These are phyloP conservation scores for Leguminivora glycinivorella DNA, from an alignment of 1,140 invertebrate genomes.

Conservation along the genomic window DNA sequence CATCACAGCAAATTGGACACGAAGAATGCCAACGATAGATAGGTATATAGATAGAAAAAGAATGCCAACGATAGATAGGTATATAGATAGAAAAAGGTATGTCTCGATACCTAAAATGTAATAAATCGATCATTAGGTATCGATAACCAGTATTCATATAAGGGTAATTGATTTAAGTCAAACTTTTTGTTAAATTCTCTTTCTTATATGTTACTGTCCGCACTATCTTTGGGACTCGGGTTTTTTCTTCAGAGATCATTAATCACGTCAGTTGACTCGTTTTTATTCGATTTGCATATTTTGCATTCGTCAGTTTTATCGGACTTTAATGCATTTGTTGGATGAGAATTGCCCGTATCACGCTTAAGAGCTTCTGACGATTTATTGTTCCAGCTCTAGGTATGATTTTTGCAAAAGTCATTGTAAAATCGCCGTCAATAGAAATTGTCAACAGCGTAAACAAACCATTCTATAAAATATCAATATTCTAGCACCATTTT, in stretches of 20 bases:
- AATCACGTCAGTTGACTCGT: conserved; percentile 10
- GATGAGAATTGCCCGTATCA: background rate
- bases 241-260: conserved; percentile 8
- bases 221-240: background rate
- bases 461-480: no score
- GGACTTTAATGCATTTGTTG: conserved; percentile 18
- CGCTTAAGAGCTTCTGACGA: conserved; percentile 1
- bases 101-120: no score
- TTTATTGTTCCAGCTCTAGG: conserved; percentile 21
- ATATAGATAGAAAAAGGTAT: no score
- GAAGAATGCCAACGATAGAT: no score
- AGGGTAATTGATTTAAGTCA: background rate
- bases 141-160: no score
- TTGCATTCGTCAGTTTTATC: conserved; percentile 21
- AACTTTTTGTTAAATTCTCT: background rate
- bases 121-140: no score
- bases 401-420: conserved; percentile 2
- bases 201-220: background rate
- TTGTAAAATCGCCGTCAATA: no score
- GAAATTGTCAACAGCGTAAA: no score
- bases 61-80: no score
- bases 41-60: no score
- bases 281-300: conserved; percentile 23
- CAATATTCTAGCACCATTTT: no score
- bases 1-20: no score